Evolutionary conservation across 2,113 vertebrate species (phyloP).

Genomic region (Columba livia): DNA sequence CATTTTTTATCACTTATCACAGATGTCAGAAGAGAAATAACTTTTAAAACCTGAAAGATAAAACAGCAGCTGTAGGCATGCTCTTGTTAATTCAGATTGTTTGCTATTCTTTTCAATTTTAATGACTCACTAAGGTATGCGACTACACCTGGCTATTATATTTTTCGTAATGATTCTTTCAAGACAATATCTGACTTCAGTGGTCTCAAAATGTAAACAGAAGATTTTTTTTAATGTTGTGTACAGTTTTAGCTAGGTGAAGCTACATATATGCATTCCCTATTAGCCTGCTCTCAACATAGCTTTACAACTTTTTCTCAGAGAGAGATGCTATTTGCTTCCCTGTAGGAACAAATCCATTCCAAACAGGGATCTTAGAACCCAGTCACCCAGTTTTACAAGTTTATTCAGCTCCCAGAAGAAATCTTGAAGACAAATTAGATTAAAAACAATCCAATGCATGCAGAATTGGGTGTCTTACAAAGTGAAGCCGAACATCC

Average conservation of each 20-base stretch:
- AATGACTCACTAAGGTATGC: not conserved
- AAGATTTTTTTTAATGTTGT: not conserved
- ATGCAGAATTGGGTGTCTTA: not conserved
- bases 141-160: not conserved
- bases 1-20: not conserved
- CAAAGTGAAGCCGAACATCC: not conserved
- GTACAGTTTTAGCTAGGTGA: not conserved
- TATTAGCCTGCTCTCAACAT: not conserved
- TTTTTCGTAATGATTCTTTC: not conserved
- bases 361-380: not conserved
- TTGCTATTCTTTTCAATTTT: not conserved
- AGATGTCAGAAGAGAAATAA: not conserved
- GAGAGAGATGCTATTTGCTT: not conserved
- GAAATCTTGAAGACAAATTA: not conserved
- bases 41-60: not conserved
- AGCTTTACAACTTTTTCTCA: not conserved
- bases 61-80: not conserved
- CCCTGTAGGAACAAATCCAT: not conserved
- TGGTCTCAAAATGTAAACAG: not conserved
- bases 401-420: not conserved
- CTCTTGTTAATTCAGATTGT: not conserved
- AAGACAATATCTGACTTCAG: not conserved
- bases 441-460: not conserved
- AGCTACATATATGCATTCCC: not conserved
- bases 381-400: not conserved